Percentiles rank a stretch among this genome's conserved stretches.
Conservation (phyloP, 1,140 invertebrate species). For the Papilio polytes region DNA sequence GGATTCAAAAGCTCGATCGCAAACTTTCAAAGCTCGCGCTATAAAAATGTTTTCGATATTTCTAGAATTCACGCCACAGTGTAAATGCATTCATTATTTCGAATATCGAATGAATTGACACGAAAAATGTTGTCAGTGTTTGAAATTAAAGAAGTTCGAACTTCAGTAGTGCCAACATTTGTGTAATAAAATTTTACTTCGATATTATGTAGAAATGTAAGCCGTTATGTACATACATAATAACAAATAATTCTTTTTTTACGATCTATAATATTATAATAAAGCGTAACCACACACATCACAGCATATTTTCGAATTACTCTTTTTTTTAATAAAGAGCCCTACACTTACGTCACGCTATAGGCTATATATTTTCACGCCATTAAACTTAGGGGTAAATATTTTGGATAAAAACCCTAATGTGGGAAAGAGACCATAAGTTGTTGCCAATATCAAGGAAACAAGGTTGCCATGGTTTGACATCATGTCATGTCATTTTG, state of each 20-base stretch:
- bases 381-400: too few species aligned
- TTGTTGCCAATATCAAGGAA: too few species aligned
- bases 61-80: not conserved
- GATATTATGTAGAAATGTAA: not conserved
- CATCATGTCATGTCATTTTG: too few species aligned
- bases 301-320: too few species aligned
- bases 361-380: too few species aligned
- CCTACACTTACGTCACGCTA: too few species aligned
- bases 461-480: too few species aligned
- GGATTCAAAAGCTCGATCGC: not conserved
- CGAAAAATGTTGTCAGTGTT: not conserved
- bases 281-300: too few species aligned
- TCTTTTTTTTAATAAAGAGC: too few species aligned
- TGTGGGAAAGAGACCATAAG: too few species aligned
- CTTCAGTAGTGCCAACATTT: not conserved
- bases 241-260: not conserved
- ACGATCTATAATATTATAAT: too few species aligned
- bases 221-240: not conserved
- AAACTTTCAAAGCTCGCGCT: slow-evolving; percentile 4
- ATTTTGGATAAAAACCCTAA: too few species aligned
- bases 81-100: slow-evolving; percentile 10
- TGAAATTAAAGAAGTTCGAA: not conserved
- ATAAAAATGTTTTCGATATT: slow-evolving; percentile 4
- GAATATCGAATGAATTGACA: not conserved
- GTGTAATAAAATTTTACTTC: not conserved